A percentile compares a stretch with the other conserved stretches of the same genome.
These are phyloP conservation scores for Heliangelus exortis DNA, from an alignment of 2,797 vertebrate species.

Conservation along the genomic window DNA sequence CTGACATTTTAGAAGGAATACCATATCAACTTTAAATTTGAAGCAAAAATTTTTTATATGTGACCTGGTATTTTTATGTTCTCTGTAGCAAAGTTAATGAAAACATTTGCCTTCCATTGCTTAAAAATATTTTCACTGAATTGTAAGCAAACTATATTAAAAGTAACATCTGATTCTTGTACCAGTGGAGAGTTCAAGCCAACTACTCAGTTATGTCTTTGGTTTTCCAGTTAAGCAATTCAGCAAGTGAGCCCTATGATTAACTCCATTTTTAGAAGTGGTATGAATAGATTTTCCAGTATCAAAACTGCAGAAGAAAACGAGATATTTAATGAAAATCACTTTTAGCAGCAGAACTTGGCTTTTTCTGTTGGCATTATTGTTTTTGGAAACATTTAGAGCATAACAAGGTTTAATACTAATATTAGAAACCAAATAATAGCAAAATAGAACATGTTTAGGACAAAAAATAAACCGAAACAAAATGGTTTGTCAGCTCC, in stretches of 20 bases:
- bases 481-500: not conserved
- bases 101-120: not conserved
- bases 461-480: not conserved
- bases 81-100: not conserved
- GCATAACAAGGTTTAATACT: not conserved
- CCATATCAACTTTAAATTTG: not conserved
- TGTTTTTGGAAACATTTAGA: not conserved
- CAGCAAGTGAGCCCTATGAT: constrained; percentile 64
- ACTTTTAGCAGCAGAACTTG: not conserved
- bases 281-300: constrained; percentile 57
- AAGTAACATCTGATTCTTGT: not conserved
- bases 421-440: not conserved
- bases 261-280: constrained; percentile 70
- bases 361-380: not conserved
- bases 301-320: constrained; percentile 40
- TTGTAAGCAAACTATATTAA: not conserved
- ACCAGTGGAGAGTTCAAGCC: constrained; percentile 13
- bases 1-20: not conserved
- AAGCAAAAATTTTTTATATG: not conserved
- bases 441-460: not conserved
- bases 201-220: constrained; percentile 34
- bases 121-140: not conserved
- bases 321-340: not conserved
- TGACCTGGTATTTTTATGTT: not conserved
- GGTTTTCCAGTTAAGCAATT: constrained; percentile 33